Evolutionary conservation across 2,888 invertebrate genomes (phyloP).

Genomic region (Eulithis prunata): DNA sequence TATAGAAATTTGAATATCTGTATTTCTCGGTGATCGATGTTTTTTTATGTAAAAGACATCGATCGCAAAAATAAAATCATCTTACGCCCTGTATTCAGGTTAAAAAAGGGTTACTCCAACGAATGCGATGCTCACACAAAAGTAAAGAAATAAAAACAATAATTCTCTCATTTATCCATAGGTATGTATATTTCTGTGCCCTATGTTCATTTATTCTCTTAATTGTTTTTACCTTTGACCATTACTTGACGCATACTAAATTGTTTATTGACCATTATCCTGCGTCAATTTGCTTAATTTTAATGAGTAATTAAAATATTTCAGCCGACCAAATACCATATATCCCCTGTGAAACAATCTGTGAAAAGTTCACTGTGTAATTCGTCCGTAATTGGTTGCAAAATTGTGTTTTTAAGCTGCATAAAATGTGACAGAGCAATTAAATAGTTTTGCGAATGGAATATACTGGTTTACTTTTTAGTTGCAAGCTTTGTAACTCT

Average conservation of each 20-base stretch:
- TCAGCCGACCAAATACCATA: constrained; percentile 31
- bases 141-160: too few species aligned
- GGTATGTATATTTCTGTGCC: too few species aligned
- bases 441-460: background rate
- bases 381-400: constrained; percentile 4
- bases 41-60: too few species aligned
- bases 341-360: constrained; percentile 19
- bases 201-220: background rate
- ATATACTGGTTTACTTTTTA: background rate
- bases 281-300: constrained; percentile 35
- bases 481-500: too few species aligned
- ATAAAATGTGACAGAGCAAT: background rate
- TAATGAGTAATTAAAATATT: constrained; percentile 50
- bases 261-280: constrained; percentile 52
- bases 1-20: too few species aligned
- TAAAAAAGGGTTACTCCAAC: too few species aligned
- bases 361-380: constrained; percentile 6
- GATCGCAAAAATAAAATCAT: too few species aligned
- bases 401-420: constrained; percentile 4
- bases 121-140: too few species aligned
- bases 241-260: constrained; percentile 43
- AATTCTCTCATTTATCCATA: too few species aligned
- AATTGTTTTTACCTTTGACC: background rate
- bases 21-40: too few species aligned
- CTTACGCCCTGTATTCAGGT: too few species aligned